A percentile compares a stretch with the other conserved stretches of the same genome.
These are phyloP conservation scores for Agrilus mali DNA, from an alignment of 2,888 invertebrate species.

Conservation along the genomic window DNA sequence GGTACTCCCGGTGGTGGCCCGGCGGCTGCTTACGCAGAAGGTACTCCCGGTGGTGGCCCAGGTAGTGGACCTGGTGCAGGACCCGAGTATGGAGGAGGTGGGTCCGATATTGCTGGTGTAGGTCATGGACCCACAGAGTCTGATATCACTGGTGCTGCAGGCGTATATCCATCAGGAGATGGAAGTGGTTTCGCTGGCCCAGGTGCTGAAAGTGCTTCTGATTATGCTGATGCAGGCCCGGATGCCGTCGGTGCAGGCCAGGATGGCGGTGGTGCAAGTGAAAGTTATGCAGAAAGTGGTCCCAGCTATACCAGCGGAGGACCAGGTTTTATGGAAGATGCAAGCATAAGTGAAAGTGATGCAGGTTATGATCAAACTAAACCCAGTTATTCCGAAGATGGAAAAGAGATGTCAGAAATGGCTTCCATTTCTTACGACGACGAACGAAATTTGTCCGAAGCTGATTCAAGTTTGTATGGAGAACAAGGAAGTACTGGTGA, in stretches of 20 bases:
- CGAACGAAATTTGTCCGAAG: too few species aligned
- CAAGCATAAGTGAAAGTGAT: neutral
- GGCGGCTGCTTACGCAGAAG: neutral
- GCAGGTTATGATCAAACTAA: too few species aligned
- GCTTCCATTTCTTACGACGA: too few species aligned
- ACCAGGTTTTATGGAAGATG: neutral
- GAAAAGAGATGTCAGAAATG: too few species aligned
- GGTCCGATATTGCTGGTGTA: neutral
- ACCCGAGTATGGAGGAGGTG: neutral
- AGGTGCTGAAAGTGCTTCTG: conserved; percentile 1
- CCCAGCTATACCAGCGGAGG: conserved; percentile 1
- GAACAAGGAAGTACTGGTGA: neutral
- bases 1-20: neutral
- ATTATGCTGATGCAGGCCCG: neutral
- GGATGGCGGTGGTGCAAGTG: conserved; percentile 1
- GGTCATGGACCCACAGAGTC: conserved; percentile 1
- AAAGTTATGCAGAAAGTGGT: neutral
- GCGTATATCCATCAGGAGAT: neutral
- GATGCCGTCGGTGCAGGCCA: neutral
- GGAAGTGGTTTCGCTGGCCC: conserved; percentile 1
- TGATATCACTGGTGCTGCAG: conserved; percentile 1
- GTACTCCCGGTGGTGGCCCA: neutral
- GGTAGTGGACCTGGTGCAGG: conserved; percentile 1
- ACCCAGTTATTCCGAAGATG: too few species aligned
- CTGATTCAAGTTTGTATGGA: too few species aligned